phyloP scores from a whole-genome alignment of 2,797 vertebrate genomes.

The Pseudochaenichthys georgianus region DNA sequence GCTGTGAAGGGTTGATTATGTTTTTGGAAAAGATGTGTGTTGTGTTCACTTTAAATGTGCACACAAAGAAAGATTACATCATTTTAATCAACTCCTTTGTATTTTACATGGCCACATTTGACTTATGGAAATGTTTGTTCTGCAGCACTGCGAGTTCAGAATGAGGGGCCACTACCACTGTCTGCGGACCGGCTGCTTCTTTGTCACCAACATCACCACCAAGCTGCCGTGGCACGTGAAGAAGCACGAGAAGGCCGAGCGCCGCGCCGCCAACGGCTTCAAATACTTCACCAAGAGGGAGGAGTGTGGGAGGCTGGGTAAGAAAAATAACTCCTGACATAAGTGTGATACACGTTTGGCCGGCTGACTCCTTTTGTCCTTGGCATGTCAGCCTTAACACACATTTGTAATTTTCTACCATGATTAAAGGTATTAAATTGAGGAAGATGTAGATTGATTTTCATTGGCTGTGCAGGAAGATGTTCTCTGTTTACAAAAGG shows the following conservation, averaged over 20 bases:
- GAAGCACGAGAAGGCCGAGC: constrained; percentile 98
- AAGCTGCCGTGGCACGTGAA: constrained; percentile 99
- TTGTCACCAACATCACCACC: constrained; percentile 99
- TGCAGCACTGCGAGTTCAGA: constrained; percentile 97
- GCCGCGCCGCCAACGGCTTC: constrained; percentile 97
- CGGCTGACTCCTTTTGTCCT: not conserved
- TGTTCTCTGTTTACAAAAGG: constrained; percentile 70
- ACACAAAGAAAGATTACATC: constrained; percentile 33
- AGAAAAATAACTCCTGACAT: constrained; percentile 35
- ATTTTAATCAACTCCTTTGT: constrained; percentile 24
- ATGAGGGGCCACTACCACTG: constrained; percentile 99
- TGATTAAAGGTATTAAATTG: constrained; percentile 63
- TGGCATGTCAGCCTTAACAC: constrained; percentile 12
- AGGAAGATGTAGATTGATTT: constrained; percentile 68
- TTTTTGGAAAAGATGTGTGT: constrained; percentile 11
- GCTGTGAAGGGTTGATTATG: constrained; percentile 44
- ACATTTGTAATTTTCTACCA: constrained; percentile 39
- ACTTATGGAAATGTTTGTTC: constrained; percentile 53
- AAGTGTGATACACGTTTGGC: not conserved
- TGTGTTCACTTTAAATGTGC: constrained; percentile 29
- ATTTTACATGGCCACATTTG: constrained; percentile 35
- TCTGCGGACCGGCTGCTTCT: constrained; percentile 94
- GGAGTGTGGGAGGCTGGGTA: constrained; percentile 96
- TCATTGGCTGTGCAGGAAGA: constrained; percentile 61
- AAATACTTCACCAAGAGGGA: constrained; percentile 99